A percentile compares a stretch with the other conserved stretches of the same genome.
Evolutionary conservation across 1,140 invertebrate genomes (phyloP).

Genomic region (Aporrectodea caliginosa): DNA sequence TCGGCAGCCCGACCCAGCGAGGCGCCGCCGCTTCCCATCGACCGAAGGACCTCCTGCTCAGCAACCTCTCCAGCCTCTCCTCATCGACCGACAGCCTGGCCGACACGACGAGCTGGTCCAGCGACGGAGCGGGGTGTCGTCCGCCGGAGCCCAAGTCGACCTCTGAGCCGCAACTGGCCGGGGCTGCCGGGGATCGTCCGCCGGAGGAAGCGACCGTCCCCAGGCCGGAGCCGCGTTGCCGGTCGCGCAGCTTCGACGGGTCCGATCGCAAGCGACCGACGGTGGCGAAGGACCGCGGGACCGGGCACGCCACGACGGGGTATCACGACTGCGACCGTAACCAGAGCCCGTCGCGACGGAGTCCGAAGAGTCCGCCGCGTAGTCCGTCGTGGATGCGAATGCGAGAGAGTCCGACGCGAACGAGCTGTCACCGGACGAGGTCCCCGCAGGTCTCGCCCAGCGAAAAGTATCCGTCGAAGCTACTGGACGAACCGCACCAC

Average conservation of each 20-base stretch:
- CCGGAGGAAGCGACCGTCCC: neutral
- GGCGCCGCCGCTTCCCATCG: neutral
- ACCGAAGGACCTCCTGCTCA: neutral
- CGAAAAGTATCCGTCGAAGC: constrained; percentile 40
- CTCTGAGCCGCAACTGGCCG: neutral
- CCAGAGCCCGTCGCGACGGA: constrained; percentile 16
- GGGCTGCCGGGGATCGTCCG: neutral
- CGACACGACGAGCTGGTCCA: neutral
- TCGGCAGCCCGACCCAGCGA: neutral
- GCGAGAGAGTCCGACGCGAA: constrained; percentile 18
- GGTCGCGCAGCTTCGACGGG: constrained; percentile 58
- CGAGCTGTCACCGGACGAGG: constrained; percentile 37
- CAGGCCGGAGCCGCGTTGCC: constrained; percentile 34
- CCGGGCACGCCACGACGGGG: constrained; percentile 55
- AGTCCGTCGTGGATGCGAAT: constrained; percentile 24
- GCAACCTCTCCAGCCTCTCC: neutral
- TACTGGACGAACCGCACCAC: constrained; percentile 35
- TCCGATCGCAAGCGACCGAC: constrained; percentile 61
- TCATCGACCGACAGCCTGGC: neutral
- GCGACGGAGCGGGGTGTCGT: neutral
- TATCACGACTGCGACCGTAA: constrained; percentile 5
- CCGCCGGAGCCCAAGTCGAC: neutral
- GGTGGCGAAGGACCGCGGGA: constrained; percentile 60
- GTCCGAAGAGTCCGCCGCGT: constrained; percentile 26
- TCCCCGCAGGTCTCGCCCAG: constrained; percentile 36